phyloP scores from a whole-genome alignment of 2,113 vertebrate genomes.

The Labeo rohita region DNA sequence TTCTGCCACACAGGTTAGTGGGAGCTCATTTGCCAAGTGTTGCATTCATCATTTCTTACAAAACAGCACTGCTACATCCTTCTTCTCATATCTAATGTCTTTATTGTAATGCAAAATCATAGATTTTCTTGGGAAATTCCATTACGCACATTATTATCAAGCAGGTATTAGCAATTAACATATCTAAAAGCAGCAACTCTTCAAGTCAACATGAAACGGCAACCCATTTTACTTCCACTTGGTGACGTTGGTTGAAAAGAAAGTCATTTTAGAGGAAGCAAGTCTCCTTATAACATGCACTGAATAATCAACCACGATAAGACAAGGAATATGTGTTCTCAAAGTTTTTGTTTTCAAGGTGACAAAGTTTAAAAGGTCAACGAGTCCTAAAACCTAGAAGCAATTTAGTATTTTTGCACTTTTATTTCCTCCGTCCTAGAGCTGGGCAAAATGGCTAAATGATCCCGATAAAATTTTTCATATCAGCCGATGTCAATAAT shows the following conservation, averaged over 20 bases:
- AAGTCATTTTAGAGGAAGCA: background rate
- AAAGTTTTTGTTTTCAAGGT: background rate
- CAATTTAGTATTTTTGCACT: background rate
- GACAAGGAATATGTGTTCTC: background rate
- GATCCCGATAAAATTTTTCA: no score
- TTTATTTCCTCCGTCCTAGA: background rate
- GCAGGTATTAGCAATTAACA: background rate
- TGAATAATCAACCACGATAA: background rate
- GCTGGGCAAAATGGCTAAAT: no score
- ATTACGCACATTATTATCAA: background rate
- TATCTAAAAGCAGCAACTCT: background rate
- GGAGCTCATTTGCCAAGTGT: background rate
- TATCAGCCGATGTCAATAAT: no score
- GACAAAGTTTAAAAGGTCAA: background rate
- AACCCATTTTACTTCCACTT: background rate
- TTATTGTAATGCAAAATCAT: background rate
- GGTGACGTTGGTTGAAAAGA: background rate
- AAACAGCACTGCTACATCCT: background rate
- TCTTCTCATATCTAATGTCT: background rate
- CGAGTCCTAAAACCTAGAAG: background rate
- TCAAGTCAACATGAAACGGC: background rate
- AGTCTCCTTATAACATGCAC: background rate
- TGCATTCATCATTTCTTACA: background rate
- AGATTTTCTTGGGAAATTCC: background rate
- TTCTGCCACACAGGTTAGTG: background rate